Evolutionary conservation across 2,797 vertebrate species (phyloP), one percentile per base, ranked within the genome.

Genomic region (Danio kyathit): DNA sequence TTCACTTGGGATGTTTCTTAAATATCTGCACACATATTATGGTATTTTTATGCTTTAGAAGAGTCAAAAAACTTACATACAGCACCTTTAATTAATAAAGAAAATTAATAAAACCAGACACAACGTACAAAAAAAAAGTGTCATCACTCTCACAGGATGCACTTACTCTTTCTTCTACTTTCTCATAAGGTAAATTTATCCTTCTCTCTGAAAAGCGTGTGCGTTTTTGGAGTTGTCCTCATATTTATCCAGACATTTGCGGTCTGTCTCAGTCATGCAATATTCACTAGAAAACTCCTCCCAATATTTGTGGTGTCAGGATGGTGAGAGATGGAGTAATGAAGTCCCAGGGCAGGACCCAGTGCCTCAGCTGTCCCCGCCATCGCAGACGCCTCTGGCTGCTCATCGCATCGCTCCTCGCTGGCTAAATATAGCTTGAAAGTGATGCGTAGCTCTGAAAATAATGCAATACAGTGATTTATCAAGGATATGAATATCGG

Each of bases 271-370:
- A 4, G 4, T 69, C 76, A 59, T 78, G 43, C 52, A 70, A 70
- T 79, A 60, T 79, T 79, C 56, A 79, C 16, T 10, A 51, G 54
- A 70, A 60, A 69, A 11, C 51, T 57, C 75, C 54, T 70, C 16
- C 54, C 52, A 79, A 69, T 60, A 79, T 79, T 70, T 41, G 0
- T 10, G 17, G 51, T 69, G 52, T 69, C 65, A 41, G 16, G 54
- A 60, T 49, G 44, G 11, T 51, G 56, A 46, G 43, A 57, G 44
- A 51, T 8, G 8, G 49, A 76, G 49, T 67, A 78, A 70, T 70
- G 54, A 79, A 60, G 76, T 46, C 64, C 21, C 63, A 17, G 38
- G 40, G n/a, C 48, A 65, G 44, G 46, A 38, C 29, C 41, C n/a
- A 72, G n/a, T 40, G 0, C 17, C 14, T 65, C 61, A 65, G 49